These are phyloP conservation scores for Melanotaenia pygmaea DNA, from an alignment of 2,797 vertebrate genomes.

Conservation along the genomic window DNA sequence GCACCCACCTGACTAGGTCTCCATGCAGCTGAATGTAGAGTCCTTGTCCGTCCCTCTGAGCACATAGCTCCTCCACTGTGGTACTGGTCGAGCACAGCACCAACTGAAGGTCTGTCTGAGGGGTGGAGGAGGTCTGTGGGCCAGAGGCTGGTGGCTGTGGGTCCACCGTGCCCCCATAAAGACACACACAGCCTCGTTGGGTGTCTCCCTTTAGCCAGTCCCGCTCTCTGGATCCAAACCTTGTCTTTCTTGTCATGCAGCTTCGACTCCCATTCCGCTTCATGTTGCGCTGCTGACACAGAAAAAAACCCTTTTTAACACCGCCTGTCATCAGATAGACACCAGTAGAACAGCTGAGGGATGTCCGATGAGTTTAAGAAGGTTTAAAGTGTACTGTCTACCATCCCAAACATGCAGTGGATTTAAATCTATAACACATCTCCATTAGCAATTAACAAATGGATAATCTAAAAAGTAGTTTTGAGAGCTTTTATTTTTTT, in stretches of 20 bases:
- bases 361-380: not conserved
- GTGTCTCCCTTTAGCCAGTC: conserved; percentile 92
- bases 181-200: conserved; percentile 90
- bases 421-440: not conserved
- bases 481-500: conserved; percentile 1
- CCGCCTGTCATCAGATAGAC: conserved; percentile 16
- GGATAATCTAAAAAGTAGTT: not conserved
- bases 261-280: conserved; percentile 90
- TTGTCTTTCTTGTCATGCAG: conserved; percentile 88
- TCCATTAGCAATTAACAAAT: not conserved
- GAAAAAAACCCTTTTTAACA: conserved; percentile 29
- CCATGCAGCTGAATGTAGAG: conserved; percentile 94
- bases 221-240: conserved; percentile 92
- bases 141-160: conserved; percentile 75
- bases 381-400: not conserved
- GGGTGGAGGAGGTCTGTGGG: conserved; percentile 75
- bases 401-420: not conserved
- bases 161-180: conserved; percentile 83
- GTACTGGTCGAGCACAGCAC: conserved; percentile 94
- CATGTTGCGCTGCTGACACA: conserved; percentile 89
- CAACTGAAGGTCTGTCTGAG: conserved; percentile 87
- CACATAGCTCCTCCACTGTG: conserved; percentile 89
- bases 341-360: not conserved
- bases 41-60: conserved; percentile 84
- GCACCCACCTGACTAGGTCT: conserved; percentile 90